A percentile compares a stretch with the other conserved stretches of the same genome.
phyloP scores from a whole-genome alignment of 64 coral and sea anemone genomes.

The Pocillopora verrucosa region DNA sequence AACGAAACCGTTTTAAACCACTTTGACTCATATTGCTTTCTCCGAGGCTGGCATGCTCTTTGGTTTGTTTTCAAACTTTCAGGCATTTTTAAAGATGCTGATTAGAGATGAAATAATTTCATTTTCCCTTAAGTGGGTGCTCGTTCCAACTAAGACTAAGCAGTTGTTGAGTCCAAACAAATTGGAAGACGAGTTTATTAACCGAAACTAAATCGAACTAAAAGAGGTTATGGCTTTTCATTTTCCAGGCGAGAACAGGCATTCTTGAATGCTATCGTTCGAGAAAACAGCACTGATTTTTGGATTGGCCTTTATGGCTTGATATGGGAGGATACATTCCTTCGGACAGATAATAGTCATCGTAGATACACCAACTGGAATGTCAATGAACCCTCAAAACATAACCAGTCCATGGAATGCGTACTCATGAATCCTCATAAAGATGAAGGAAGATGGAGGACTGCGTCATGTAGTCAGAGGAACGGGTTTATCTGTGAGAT shows the following conservation, averaged over 20 bases:
- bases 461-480: conserved; percentile 15
- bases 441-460: conserved; percentile 65
- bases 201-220: background rate
- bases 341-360: conserved; percentile 57
- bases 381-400: conserved; percentile 43
- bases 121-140: too few relatives aligned
- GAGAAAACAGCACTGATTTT: conserved; percentile 11
- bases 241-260: conserved; percentile 80
- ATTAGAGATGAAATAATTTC: too few relatives aligned
- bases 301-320: conserved; percentile 90
- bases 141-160: too few relatives aligned
- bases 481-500: conserved; percentile 33
- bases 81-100: too few relatives aligned
- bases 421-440: conserved; percentile 46
- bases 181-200: background rate
- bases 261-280: conserved; percentile 66
- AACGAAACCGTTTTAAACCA: too few relatives aligned
- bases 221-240: background rate
- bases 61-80: too few relatives aligned
- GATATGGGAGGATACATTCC: conserved; percentile 27
- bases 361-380: conserved; percentile 85
- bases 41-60: too few relatives aligned
- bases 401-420: conserved; percentile 24
- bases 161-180: too few relatives aligned
- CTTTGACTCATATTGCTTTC: too few relatives aligned